These are phyloP conservation scores for Melanostigma gelatinosum DNA, from an alignment of 2,113 vertebrate species.

Conservation along the genomic window DNA sequence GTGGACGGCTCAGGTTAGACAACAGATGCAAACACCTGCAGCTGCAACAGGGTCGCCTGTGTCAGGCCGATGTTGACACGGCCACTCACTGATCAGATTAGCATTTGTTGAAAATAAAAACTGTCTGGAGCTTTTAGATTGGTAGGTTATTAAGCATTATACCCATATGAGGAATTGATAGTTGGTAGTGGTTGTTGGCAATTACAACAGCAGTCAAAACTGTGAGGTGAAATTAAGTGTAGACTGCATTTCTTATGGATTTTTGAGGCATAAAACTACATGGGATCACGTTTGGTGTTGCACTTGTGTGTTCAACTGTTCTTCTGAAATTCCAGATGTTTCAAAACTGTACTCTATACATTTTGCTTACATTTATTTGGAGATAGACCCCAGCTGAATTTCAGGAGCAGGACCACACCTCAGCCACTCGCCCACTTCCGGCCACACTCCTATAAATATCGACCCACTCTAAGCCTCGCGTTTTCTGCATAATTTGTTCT, in stretches of 20 bases:
- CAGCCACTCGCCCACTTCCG: no score
- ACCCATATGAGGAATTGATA: background rate
- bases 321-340: background rate
- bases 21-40: constrained; percentile 73
- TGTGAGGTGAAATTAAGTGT: background rate
- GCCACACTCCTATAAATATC: no score
- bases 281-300: background rate
- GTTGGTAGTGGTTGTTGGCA: background rate
- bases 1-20: constrained; percentile 30
- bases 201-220: background rate
- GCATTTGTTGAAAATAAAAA: background rate
- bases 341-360: background rate
- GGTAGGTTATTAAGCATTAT: background rate
- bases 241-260: background rate
- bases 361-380: background rate
- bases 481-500: background rate
- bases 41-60: constrained; percentile 53
- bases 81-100: constrained; percentile 14
- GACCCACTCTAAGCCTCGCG: no score
- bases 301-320: no score
- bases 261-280: background rate
- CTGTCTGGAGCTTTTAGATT: background rate
- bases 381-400: no score
- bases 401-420: no score
- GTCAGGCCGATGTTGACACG: constrained; percentile 35